phyloP scores from a whole-genome alignment of 2,113 vertebrate species.

The Apteryx owenii region DNA sequence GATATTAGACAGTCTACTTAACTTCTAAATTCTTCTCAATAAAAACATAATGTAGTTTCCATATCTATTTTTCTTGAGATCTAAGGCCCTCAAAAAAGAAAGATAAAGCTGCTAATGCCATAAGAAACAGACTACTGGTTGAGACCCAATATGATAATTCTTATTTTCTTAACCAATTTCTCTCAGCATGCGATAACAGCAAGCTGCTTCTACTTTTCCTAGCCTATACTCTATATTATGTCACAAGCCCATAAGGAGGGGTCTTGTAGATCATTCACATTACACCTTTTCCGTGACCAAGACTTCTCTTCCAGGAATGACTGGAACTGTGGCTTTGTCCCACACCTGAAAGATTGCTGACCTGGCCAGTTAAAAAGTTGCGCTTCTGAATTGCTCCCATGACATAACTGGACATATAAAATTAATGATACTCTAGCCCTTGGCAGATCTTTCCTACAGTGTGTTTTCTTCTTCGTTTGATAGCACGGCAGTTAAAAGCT shows the following conservation, averaged over 20 bases:
- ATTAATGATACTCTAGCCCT: background rate
- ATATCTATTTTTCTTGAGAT: background rate
- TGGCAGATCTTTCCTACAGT: background rate
- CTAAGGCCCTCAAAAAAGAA: background rate
- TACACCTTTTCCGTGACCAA: background rate
- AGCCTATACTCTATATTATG: background rate
- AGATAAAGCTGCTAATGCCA: fast-evolving
- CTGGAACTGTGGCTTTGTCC: background rate
- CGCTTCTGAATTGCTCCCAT: background rate
- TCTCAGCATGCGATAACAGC: background rate
- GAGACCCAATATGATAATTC: background rate
- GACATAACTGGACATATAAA: background rate
- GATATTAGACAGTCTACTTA: background rate
- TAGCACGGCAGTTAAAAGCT: background rate
- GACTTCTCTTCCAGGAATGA: background rate
- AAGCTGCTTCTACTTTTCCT: background rate
- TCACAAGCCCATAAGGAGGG: background rate
- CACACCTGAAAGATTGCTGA: background rate
- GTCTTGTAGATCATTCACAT: background rate
- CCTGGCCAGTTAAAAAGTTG: background rate
- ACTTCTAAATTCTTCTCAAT: background rate
- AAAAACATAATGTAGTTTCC: background rate
- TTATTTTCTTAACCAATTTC: background rate
- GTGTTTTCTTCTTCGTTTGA: background rate
- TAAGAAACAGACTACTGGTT: background rate